Evolutionary conservation across 2,797 vertebrate species (phyloP).

Genomic region (Lindbergichthys nudifrons): DNA sequence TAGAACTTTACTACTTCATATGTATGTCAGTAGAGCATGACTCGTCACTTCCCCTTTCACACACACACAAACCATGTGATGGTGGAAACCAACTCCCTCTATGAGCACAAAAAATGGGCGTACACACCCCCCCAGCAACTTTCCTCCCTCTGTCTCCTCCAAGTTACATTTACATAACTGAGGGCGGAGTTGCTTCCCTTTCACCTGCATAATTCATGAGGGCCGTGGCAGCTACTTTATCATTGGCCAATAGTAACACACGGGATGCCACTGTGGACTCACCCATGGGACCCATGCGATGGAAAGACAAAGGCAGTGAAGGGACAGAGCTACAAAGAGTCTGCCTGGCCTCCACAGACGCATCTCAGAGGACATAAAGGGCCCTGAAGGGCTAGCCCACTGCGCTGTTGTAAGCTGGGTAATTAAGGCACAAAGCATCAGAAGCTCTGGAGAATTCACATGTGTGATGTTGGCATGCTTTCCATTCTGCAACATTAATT

Average conservation of each 20-base stretch:
- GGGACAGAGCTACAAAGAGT: constrained; percentile 71
- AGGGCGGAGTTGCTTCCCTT: constrained; percentile 67
- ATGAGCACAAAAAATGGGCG: constrained; percentile 13
- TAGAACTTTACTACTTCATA: constrained; percentile 2
- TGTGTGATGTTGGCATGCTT: constrained; percentile 42
- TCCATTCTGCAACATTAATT: constrained; percentile 33
- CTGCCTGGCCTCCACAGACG: constrained; percentile 64
- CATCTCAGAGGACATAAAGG: constrained; percentile 70
- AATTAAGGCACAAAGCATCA: constrained; percentile 73
- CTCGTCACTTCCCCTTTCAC: constrained; percentile 23
- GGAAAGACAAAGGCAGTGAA: constrained; percentile 78
- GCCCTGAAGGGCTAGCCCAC: constrained; percentile 52
- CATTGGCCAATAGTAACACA: constrained; percentile 79
- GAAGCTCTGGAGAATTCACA: constrained; percentile 47
- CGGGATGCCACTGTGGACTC: constrained; percentile 69
- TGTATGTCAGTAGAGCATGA: constrained; percentile 45
- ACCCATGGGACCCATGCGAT: constrained; percentile 74
- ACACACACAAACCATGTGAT: constrained; percentile 19
- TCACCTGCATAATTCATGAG: constrained; percentile 85
- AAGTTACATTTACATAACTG: constrained; percentile 81
- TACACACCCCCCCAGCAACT: constrained; percentile 25
- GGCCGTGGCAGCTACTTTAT: constrained; percentile 81
- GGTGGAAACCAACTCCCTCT: constrained; percentile 12
- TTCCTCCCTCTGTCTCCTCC: constrained; percentile 41
- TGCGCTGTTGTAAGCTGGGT: constrained; percentile 54